Percentiles rank a stretch among this genome's conserved stretches.
These are phyloP conservation scores for Drosophila busckii DNA, from an alignment of 1,140 invertebrate genomes.

Conservation along the genomic window DNA sequence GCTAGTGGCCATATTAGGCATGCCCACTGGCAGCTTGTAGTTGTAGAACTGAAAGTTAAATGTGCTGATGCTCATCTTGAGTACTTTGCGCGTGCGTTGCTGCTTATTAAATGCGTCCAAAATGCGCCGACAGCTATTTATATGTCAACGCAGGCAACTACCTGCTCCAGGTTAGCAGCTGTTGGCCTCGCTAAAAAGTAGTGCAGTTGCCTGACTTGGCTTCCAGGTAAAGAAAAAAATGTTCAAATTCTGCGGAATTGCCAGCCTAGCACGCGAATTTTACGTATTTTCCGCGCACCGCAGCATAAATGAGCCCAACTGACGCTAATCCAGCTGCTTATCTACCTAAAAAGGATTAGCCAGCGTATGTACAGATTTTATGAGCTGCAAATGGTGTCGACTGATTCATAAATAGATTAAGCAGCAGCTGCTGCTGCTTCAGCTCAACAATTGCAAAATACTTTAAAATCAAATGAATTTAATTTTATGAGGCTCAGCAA, in stretches of 20 bases:
- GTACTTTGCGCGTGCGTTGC: neutral
- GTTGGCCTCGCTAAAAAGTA: no score
- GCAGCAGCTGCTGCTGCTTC: constrained; percentile 42
- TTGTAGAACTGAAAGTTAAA: constrained; percentile 71
- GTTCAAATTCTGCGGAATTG: constrained; percentile 34
- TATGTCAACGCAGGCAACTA: constrained; percentile 5
- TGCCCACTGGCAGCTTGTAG: constrained; percentile 44
- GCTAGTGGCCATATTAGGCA: constrained; percentile 16
- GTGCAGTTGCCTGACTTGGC: no score
- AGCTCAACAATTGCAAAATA: constrained; percentile 20
- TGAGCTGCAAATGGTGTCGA: constrained; percentile 30
- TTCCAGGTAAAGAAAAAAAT: constrained; percentile 33
- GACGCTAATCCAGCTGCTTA: constrained; percentile 36
- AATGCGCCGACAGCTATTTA: neutral
- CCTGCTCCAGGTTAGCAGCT: no score
- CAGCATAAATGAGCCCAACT: constrained; percentile 33
- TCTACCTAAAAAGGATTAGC: constrained; percentile 48
- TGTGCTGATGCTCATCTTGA: constrained; percentile 64
- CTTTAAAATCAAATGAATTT: neutral
- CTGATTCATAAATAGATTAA: constrained; percentile 71
- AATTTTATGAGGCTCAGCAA: constrained; percentile 20
- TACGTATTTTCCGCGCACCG: constrained; percentile 61
- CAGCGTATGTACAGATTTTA: constrained; percentile 34
- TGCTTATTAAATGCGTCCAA: constrained; percentile 19
- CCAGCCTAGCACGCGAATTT: constrained; percentile 59